Base-by-base conservation (phyloP, 2,888 invertebrate species). In the Aelia acuminata region DNA sequence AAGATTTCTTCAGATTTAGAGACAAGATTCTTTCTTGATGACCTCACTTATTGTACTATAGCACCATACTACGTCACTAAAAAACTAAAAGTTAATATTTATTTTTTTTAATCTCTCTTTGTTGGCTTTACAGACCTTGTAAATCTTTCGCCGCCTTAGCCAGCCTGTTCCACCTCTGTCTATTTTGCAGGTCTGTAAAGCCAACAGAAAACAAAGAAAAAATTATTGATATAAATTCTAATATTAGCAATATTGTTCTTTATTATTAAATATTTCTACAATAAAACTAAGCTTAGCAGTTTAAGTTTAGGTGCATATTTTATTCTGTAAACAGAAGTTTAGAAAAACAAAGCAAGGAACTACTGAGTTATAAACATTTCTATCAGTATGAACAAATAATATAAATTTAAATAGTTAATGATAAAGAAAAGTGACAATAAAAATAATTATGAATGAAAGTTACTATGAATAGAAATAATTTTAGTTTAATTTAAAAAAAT, bases 131-230 rank as follows among this genome's bases (percentile, higher is more conserved):
- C 63, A 70, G 63, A 70, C 63, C 63, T 70, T 70, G 63, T 70
- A 70, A 70, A 70, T 70, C 63, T 70, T 70, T 70, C 63, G 63
- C 63, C 31, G 63, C 63, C 63, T 70, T 70, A 70, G 63, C 63
- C 63, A 70, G 63, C 31, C 63, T 70, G 63, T 35, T 70, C 63
- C 63, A 70, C 63, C 35, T 70, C 63, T 70, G 63, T 70, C 63
- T 57, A 63, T 43, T 5, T 47, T 70, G 63, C 31, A 70, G 63
- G 31, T 70, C 63, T 70, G 63, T 70, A 70, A 70, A 70, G 31
- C 63, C 63, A 70, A 70, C 43, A 57, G 50, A 85, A 85, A 85
- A 50, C 26, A 48, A 85, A 85, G 35, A 50, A 35, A 85, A 48
- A 35, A 85, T 49, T 48, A 84, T 20, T 84, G 26, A 43, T 22